phyloP scores from a whole-genome alignment of 2,888 invertebrate genomes.

The Drosophila greeni region DNA sequence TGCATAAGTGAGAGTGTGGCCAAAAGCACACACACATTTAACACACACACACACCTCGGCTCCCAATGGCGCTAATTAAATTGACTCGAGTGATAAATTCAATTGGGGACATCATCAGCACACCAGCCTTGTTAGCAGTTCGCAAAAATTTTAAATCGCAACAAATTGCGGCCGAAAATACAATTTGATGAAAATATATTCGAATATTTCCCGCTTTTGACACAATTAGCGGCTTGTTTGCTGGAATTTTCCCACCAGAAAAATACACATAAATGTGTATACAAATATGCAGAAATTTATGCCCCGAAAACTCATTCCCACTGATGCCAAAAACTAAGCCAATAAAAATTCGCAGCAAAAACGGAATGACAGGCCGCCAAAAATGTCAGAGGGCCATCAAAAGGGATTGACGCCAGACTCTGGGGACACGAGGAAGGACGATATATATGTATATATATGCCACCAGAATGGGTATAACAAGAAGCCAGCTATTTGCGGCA shows the following conservation, averaged over 20 bases:
- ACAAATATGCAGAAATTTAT: constrained; percentile 22
- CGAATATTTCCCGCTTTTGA: constrained; percentile 11
- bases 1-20: constrained; percentile 25
- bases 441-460: neutral
- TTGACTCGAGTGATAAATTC: constrained; percentile 39
- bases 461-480: constrained; percentile 41
- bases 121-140: constrained; percentile 24
- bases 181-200: constrained; percentile 32
- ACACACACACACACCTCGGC: constrained; percentile 14
- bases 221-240: constrained; percentile 33
- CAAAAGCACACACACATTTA: neutral
- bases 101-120: constrained; percentile 22
- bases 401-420: constrained; percentile 48
- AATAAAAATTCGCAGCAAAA: constrained; percentile 62
- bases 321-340: constrained; percentile 42
- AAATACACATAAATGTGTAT: neutral
- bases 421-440: constrained; percentile 29
- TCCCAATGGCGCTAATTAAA: constrained; percentile 27
- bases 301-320: constrained; percentile 10
- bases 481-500: constrained; percentile 68
- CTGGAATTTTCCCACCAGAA: constrained; percentile 3
- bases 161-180: constrained; percentile 27
- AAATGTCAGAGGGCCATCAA: constrained; percentile 63
- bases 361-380: constrained; percentile 60
- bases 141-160: constrained; percentile 27